Percentiles rank a stretch among this genome's conserved stretches.
phyloP scores from a whole-genome alignment of 2,888 invertebrate genomes.

The Pristionchus entomophagus region DNA sequence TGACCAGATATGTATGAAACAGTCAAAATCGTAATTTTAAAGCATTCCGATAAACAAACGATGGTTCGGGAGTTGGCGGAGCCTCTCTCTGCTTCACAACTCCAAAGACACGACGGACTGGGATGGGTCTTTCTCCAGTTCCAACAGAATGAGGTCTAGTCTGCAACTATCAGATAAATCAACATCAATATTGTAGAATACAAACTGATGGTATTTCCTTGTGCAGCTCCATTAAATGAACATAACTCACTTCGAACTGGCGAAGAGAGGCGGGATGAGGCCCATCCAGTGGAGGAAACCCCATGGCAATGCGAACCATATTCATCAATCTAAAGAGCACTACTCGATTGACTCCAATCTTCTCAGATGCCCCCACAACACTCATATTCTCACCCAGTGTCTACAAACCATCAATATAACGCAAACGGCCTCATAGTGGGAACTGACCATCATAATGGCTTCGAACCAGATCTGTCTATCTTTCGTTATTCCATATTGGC shows the following conservation, averaged over 20 bases:
- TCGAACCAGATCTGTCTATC: conserved; percentile 11
- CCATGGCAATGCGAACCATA: background rate
- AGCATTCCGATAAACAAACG: background rate
- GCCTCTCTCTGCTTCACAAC: background rate
- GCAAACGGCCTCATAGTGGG: background rate
- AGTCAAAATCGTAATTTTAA: too few relatives aligned
- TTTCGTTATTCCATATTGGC: background rate
- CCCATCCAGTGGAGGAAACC: background rate
- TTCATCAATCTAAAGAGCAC: conserved; percentile 14
- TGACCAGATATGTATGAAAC: too few relatives aligned
- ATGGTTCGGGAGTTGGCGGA: background rate
- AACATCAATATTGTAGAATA: too few relatives aligned
- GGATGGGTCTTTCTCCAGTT: too few relatives aligned
- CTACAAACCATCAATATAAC: background rate
- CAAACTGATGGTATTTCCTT: too few relatives aligned
- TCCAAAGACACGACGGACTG: background rate
- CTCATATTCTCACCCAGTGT: conserved; percentile 26
- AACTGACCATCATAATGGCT: conserved; percentile 21
- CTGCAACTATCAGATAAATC: too few relatives aligned
- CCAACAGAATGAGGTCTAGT: too few relatives aligned
- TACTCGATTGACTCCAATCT: background rate
- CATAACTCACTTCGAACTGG: too few relatives aligned
- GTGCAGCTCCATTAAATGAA: too few relatives aligned
- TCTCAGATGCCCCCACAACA: background rate
- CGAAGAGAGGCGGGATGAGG: background rate